Conservation (phyloP, 2,888 invertebrate species). For the Phyllotreta cruciferae region DNA sequence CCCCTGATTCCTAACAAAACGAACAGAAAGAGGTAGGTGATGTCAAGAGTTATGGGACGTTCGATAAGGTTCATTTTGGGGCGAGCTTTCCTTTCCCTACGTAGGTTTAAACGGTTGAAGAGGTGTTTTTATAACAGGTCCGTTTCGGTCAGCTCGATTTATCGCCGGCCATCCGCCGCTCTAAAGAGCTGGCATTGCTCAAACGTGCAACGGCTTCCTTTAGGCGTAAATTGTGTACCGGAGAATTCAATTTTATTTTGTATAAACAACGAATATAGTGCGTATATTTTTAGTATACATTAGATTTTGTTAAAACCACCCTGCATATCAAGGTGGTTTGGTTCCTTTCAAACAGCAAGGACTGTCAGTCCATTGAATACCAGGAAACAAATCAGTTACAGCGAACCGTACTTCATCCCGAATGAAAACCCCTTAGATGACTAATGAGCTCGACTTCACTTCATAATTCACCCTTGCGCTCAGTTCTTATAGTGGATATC, state of each 20-base stretch:
- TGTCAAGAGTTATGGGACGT: slow-evolving; percentile 63
- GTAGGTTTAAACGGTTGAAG: slow-evolving; percentile 56
- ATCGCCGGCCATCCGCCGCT: too few species aligned
- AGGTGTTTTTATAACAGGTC: slow-evolving; percentile 59
- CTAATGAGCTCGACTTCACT: slow-evolving; percentile 44
- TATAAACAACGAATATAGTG: too few species aligned
- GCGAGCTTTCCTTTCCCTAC: slow-evolving; percentile 28
- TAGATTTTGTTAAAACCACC: background rate
- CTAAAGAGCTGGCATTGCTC: too few species aligned
- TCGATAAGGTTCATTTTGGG: slow-evolving; percentile 64
- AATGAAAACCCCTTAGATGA: slow-evolving; percentile 47
- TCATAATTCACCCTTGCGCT: slow-evolving; percentile 39
- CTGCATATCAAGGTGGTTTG: slow-evolving; percentile 20
- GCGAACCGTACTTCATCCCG: slow-evolving; percentile 48
- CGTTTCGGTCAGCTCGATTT: slow-evolving; percentile 22
- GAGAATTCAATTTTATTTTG: too few species aligned
- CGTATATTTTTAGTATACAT: too few species aligned
- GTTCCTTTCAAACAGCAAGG: slow-evolving; percentile 27
- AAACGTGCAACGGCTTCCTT: too few species aligned
- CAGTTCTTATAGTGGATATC: slow-evolving; percentile 43
- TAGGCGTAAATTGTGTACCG: too few species aligned
- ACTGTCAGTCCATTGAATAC: slow-evolving; percentile 44
- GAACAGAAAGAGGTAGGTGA: slow-evolving; percentile 62
- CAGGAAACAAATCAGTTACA: slow-evolving; percentile 53
- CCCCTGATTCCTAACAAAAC: slow-evolving; percentile 57